Evolutionary conservation across 2,113 vertebrate genomes (phyloP), one percentile per base, ranked within the genome.

Genomic region (Lophochroa leadbeateri): DNA sequence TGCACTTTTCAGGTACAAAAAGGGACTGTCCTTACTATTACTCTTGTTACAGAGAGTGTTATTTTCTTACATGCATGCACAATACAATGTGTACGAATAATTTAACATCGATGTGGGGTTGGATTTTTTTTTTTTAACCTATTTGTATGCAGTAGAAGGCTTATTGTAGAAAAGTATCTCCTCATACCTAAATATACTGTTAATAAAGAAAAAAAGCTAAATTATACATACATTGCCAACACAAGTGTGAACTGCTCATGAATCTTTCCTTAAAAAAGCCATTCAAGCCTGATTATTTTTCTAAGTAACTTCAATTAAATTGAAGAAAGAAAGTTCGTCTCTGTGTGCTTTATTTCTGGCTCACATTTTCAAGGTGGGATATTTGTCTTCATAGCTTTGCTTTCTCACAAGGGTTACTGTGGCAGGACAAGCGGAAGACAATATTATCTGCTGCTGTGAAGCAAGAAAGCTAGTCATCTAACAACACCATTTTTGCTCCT

Each of bases 251-350:
- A 96, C 95, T 97, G 97, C 97, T 98, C 96, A 89, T 97, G 84
- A 97, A 96, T 97, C 97, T 97, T 97, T 97, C 96, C 97, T 97
- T 96, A 70, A 97, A 98, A 98, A 98, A 98, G 98, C 97, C 97
- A 98, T 98, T 98, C 97, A 97, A 98, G 97, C 97, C 97, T 98
- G 98, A 98, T 98, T 98, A 98, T 98, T 98, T 98, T 98, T 98
- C 97, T 98, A 98, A 98, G 96, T 98, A 98, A 98, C 97, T 98
- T 98, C 97, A 98, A 98, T 98, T 98, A 98, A 98, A 98, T 98
- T 98, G 97, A 98, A 98, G 96, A 95, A 97, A 96, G 95, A 95
- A 97, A 95, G 81, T 71, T 69, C 79, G 67, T 98, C 57, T 97
- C 96, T 95, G 82, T 95, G 93, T 97, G 92, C 55, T 97, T 97